Conservation (phyloP, 2,888 invertebrate species). For the Cacoxenus indagator region DNA sequence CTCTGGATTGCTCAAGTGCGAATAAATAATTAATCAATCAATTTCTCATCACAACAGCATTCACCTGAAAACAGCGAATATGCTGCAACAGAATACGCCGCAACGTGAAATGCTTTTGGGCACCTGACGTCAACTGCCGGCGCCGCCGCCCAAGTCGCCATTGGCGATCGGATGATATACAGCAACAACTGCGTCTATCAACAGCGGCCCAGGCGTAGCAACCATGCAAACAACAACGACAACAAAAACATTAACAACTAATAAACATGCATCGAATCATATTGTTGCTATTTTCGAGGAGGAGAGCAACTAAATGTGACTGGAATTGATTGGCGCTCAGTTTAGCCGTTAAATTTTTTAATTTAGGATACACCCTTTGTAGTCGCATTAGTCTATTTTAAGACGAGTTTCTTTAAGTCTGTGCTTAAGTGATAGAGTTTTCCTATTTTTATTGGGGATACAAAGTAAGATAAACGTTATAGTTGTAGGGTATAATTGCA, state of each 20-base stretch:
- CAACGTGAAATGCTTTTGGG: conserved; percentile 63
- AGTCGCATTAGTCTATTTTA: background rate
- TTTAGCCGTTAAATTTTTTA: background rate
- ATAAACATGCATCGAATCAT: conserved; percentile 19
- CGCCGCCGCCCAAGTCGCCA: conserved; percentile 49
- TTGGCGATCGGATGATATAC: conserved; percentile 54
- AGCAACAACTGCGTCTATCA: conserved; percentile 33
- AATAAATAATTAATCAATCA: background rate
- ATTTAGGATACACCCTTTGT: conserved; percentile 22
- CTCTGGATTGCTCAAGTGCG: background rate
- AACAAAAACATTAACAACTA: conserved; percentile 16
- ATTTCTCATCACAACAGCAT: conserved; percentile 52
- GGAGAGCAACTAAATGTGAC: conserved; percentile 4
- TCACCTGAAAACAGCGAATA: conserved; percentile 68
- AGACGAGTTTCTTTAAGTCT: background rate
- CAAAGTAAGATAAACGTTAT: too few species aligned
- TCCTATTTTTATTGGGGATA: background rate
- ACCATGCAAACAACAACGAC: conserved; percentile 21
- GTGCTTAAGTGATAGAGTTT: background rate
- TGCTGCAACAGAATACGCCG: conserved; percentile 64
- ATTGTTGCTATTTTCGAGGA: conserved; percentile 25
- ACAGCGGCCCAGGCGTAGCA: conserved; percentile 32
- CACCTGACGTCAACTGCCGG: conserved; percentile 65
- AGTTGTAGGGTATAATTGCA: too few species aligned
- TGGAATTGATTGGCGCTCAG: background rate